phyloP scores from a whole-genome alignment of 2,797 vertebrate species.

The Malurus splendens region DNA sequence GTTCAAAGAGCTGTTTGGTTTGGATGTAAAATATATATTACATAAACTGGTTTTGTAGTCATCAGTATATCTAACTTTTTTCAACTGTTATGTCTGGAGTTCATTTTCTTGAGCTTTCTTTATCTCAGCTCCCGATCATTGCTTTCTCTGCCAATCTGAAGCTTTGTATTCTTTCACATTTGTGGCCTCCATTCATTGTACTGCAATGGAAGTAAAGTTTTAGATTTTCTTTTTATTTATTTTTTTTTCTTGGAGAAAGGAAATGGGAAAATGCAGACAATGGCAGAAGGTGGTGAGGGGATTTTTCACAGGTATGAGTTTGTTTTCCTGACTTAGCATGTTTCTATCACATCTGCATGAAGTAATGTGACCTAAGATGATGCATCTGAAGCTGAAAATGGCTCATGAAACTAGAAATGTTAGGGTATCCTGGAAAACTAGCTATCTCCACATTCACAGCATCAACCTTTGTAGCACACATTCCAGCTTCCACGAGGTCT shows the following conservation, averaged over 20 bases:
- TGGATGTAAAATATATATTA: slow-evolving; percentile 26
- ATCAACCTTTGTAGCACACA: slow-evolving; percentile 50
- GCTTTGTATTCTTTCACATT: slow-evolving; percentile 25
- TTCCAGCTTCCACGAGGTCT: slow-evolving; percentile 48
- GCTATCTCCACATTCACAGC: slow-evolving; percentile 52
- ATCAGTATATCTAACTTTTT: slow-evolving; percentile 2
- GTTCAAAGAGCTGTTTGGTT: slow-evolving; percentile 47
- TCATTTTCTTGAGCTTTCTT: slow-evolving; percentile 43
- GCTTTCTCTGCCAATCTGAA: slow-evolving; percentile 25
- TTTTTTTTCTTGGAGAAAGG: neutral
- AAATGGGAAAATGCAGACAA: slow-evolving; percentile 3
- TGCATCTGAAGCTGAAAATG: slow-evolving; percentile 24
- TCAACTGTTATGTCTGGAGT: slow-evolving; percentile 3
- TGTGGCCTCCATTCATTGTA: slow-evolving; percentile 4
- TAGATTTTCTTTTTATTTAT: too few species aligned
- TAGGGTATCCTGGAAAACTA: slow-evolving; percentile 1
- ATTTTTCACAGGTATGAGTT: neutral
- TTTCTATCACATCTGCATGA: slow-evolving; percentile 6
- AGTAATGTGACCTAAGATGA: slow-evolving; percentile 5
- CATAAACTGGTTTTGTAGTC: slow-evolving; percentile 9
- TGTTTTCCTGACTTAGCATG: slow-evolving; percentile 18
- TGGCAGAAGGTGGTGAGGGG: neutral
- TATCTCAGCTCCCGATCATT: slow-evolving; percentile 21
- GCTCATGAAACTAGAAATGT: slow-evolving; percentile 49
- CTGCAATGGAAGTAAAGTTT: neutral